A percentile compares a stretch with the other conserved stretches of the same genome.
phyloP scores from a whole-genome alignment of 1,140 invertebrate species.

The Cydia strobilella region DNA sequence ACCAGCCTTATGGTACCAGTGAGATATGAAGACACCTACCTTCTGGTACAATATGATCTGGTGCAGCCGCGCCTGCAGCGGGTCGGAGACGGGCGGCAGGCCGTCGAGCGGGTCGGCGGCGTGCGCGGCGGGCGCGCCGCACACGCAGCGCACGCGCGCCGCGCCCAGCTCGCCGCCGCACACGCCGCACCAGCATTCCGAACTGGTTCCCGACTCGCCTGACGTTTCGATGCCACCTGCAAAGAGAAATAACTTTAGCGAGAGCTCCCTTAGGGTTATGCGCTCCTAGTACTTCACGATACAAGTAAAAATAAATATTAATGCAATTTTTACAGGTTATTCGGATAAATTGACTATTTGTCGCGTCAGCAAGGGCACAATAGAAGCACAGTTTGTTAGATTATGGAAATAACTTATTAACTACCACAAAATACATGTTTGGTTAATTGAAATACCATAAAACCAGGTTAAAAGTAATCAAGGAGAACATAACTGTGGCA shows the following conservation, averaged over 20 bases:
- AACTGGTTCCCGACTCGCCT: slow-evolving; percentile 38
- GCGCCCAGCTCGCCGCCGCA: slow-evolving; percentile 41
- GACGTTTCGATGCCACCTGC: slow-evolving; percentile 44
- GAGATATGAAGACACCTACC: slow-evolving; percentile 69
- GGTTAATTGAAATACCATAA: no score
- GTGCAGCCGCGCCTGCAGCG: slow-evolving; percentile 88
- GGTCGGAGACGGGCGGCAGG: slow-evolving; percentile 87
- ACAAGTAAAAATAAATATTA: no score
- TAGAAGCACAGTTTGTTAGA: no score
- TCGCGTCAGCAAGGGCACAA: no score
- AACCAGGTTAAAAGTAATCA: no score
- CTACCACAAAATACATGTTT: no score
- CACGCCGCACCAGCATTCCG: slow-evolving; percentile 47
- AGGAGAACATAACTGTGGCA: no score
- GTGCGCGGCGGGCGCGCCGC: slow-evolving; percentile 40
- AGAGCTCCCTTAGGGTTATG: background rate
- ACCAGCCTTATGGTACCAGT: no score
- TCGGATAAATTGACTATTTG: no score
- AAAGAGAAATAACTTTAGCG: background rate
- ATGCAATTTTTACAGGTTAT: no score
- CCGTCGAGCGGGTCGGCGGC: slow-evolving; percentile 85
- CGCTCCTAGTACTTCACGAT: background rate
- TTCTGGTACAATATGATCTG: slow-evolving; percentile 90
- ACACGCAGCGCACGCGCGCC: slow-evolving; percentile 45
- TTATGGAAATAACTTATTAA: no score